A percentile compares a stretch with the other conserved stretches of the same genome.
These are phyloP conservation scores for Parambassis ranga DNA, from an alignment of 2,797 vertebrate species.

Conservation along the genomic window DNA sequence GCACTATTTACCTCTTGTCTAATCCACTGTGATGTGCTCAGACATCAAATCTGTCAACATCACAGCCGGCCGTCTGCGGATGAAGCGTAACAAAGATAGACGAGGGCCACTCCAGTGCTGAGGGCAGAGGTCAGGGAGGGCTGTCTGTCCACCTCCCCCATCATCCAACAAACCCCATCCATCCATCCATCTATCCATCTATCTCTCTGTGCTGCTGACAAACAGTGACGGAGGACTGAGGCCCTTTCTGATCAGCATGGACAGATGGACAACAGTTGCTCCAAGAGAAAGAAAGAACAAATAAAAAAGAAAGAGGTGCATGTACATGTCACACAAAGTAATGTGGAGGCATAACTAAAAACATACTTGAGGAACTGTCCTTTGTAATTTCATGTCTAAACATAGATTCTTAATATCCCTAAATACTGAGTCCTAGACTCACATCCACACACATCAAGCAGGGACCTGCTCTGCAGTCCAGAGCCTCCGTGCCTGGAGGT, in stretches of 20 bases:
- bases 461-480: conserved; percentile 52
- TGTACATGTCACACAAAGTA: too few species aligned
- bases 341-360: too few species aligned
- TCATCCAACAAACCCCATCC: neutral
- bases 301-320: neutral
- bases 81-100: conserved; percentile 57
- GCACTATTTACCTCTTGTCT: conserved; percentile 38
- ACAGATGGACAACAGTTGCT: conserved; percentile 80
- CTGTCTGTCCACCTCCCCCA: conserved; percentile 60
- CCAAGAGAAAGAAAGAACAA: conserved; percentile 50
- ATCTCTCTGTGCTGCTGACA: conserved; percentile 41
- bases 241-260: conserved; percentile 80
- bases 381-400: neutral
- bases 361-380: too few species aligned
- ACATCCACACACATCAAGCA: conserved; percentile 8
- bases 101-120: conserved; percentile 43
- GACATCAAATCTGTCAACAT: conserved; percentile 61
- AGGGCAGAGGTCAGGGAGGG: conserved; percentile 76
- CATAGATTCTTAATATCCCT: neutral
- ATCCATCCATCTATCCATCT: conserved; percentile 9
- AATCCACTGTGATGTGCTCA: conserved; percentile 49
- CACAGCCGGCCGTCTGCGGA: conserved; percentile 39
- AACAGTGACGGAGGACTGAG: conserved; percentile 80
- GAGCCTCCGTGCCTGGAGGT: conserved; percentile 81
- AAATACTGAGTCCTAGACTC: conserved; percentile 23